Evolutionary conservation across 2,113 vertebrate genomes (phyloP), one percentile per base, ranked within the genome.

Genomic region (Indicator maculatus): DNA sequence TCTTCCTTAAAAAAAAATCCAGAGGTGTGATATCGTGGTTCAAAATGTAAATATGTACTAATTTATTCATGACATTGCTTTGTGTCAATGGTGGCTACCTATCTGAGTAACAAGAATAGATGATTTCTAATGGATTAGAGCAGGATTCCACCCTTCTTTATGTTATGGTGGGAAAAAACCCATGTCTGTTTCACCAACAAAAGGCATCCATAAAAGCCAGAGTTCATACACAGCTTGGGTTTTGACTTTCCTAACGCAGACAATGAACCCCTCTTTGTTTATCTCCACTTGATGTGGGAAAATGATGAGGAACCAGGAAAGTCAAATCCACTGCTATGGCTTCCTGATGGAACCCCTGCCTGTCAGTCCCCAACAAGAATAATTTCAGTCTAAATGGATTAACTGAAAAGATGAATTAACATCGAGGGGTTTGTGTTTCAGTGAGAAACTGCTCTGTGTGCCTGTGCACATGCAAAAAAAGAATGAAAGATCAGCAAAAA

Each of bases 381-480:
- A 59, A 89, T 80, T 91, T 72, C 91, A 67, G 14, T 39, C 30
- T 82, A 91, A 93, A 83, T 45, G 89, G 64, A 93, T 91, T 89
- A 91, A 83, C 85, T 92, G 56, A 45, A 78, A 89, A 83, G 83
- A 64, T 41, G 41, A 80, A 80, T 95, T 88, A 95, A 88, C 89
- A 53, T 24, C 3, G 44, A 80, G 56, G 53, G 65, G 5, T 88
- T 93, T 93, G 87, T 67, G 27, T 85, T 93, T 88, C 52, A 77
- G 41, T 71, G 75, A 89, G 93, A 88, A 95, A 66, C 28, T 38
- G 30, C 60, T 61, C 44, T 24, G 23, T 36, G 82, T 94, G 90
- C 61, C 70, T 60, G 50, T 61, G 81, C 67, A 80, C 39, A 30
- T 13, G 20, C 39, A 86, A 88, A 92, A 45, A 84, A 83, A 76